Evolutionary conservation across 2,797 vertebrate genomes (phyloP).

Genomic region (Notamacropus eugenii): DNA sequence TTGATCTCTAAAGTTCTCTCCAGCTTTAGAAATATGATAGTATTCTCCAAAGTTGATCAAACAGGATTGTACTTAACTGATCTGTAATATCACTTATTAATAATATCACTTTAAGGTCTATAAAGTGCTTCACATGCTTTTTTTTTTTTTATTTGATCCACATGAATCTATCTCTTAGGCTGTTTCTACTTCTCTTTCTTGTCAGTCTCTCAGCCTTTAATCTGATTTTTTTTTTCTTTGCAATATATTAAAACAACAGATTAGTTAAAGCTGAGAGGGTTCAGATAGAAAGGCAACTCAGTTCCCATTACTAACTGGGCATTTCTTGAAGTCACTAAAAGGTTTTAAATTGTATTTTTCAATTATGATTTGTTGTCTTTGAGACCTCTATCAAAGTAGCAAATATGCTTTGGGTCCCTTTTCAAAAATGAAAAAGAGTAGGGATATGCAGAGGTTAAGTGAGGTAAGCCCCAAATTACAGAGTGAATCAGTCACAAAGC

Average conservation of each 20-base stretch:
- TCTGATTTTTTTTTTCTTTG: background rate
- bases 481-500: slow-evolving; percentile 2
- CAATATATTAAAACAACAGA: background rate
- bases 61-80: background rate
- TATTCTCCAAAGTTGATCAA: background rate
- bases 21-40: background rate
- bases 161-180: background rate
- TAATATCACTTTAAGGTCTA: background rate
- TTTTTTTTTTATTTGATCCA: background rate
- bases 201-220: background rate
- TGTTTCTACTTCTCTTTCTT: background rate
- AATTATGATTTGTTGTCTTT: background rate
- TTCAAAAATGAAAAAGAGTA: background rate
- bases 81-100: background rate
- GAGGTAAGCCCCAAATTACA: slow-evolving; percentile 12
- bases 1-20: background rate
- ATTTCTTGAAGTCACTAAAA: background rate
- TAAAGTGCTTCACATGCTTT: background rate
- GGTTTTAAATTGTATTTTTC: background rate
- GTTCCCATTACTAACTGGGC: background rate
- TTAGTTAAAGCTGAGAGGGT: background rate
- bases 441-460: background rate
- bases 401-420: background rate
- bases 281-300: background rate
- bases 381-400: background rate